Conservation (phyloP, 2,888 invertebrate species). For the Drosophila imparisetae region DNA sequence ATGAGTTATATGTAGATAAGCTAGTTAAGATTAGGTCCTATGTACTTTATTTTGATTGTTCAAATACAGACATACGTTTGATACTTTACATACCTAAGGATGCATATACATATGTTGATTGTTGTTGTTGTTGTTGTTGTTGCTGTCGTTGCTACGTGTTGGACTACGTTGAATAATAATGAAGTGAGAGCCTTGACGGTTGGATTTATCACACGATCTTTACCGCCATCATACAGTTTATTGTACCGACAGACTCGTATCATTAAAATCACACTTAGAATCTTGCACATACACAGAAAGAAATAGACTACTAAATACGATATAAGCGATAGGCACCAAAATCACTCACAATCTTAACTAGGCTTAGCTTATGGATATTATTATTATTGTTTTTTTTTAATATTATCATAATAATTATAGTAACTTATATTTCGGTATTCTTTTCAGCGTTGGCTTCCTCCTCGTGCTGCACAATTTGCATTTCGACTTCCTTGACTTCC, state of each 20-base stretch:
- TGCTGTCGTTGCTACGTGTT: slow-evolving; percentile 4
- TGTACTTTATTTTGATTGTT: slow-evolving; percentile 49
- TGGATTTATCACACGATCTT: slow-evolving; percentile 58
- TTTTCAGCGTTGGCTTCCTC: slow-evolving; percentile 81
- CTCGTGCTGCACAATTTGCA: slow-evolving; percentile 82
- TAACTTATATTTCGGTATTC: slow-evolving; percentile 82
- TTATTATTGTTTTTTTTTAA: not conserved
- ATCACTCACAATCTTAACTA: slow-evolving; percentile 57
- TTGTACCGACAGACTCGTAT: slow-evolving; percentile 27
- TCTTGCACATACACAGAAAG: slow-evolving; percentile 17
- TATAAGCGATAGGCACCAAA: slow-evolving; percentile 53
- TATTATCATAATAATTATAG: slow-evolving; percentile 11
- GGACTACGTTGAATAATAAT: slow-evolving; percentile 3
- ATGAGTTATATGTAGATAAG: slow-evolving; percentile 22
- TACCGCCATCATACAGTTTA: slow-evolving; percentile 44
- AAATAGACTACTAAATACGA: slow-evolving; percentile 31
- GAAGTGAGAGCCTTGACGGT: slow-evolving; percentile 40
- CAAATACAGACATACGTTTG: slow-evolving; percentile 41
- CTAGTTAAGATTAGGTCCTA: slow-evolving; percentile 37
- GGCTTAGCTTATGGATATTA: slow-evolving; percentile 40
- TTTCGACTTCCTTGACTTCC: slow-evolving; percentile 85
- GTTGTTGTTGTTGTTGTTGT: slow-evolving; percentile 11
- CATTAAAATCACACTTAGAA: slow-evolving; percentile 20
- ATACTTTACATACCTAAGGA: slow-evolving; percentile 25
- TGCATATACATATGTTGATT: slow-evolving; percentile 21